Conservation (phyloP, 2,888 invertebrate species). For the Camponotus fellah region DNA sequence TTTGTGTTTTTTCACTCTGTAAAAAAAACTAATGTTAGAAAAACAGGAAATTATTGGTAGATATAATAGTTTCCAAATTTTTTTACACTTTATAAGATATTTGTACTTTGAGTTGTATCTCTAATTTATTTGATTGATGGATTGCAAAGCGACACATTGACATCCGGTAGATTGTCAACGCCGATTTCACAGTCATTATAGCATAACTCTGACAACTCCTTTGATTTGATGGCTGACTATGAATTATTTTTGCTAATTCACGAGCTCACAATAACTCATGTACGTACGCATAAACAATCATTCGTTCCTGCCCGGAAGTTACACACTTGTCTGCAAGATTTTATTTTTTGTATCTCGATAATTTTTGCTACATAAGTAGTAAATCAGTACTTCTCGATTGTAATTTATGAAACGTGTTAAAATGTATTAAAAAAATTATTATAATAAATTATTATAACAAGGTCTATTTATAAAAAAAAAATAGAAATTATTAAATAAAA, state of each 20-base stretch:
- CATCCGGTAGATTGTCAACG: neutral
- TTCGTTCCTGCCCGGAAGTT: conserved; percentile 36
- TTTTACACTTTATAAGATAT: neutral
- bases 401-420: neutral
- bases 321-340: neutral
- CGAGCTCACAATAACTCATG: neutral
- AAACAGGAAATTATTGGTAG: neutral
- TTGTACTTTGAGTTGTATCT: neutral
- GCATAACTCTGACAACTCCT: neutral
- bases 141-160: neutral
- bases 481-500: neutral
- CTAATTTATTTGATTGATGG: neutral
- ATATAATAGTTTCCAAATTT: neutral
- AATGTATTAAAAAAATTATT: neutral
- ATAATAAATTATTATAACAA: too few relatives aligned
- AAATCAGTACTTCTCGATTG: neutral
- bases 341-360: neutral
- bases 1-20: neutral
- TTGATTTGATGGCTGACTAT: conserved; percentile 3
- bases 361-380: neutral
- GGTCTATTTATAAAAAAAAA: neutral
- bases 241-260: conserved; percentile 36
- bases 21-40: neutral
- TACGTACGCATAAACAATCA: conserved; percentile 36
- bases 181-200: neutral